Conservation (phyloP, 2,888 invertebrate genomes). For the Pilophorus perplexus region DNA sequence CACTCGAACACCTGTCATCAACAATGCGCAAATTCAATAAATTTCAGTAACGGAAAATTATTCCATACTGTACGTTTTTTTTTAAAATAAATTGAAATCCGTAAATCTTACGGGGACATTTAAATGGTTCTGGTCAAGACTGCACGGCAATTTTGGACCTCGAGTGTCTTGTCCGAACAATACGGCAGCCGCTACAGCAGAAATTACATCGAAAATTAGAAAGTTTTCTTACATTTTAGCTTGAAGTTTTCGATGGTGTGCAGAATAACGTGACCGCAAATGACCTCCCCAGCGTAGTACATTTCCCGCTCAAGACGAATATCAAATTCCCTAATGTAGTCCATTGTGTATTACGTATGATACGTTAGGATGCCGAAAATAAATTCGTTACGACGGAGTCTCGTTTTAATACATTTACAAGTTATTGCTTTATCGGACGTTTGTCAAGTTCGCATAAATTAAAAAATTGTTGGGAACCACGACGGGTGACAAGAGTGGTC, state of each 20-base stretch:
- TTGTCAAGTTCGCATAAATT: too few species aligned
- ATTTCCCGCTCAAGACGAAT: constrained; percentile 71
- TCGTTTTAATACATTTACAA: background rate
- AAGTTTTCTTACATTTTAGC: constrained; percentile 68
- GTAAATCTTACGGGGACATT: too few species aligned
- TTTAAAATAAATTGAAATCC: too few species aligned
- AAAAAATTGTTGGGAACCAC: too few species aligned
- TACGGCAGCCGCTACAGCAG: too few species aligned
- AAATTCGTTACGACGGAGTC: background rate
- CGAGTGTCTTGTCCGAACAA: too few species aligned
- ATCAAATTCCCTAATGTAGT: constrained; percentile 74
- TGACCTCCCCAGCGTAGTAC: constrained; percentile 71
- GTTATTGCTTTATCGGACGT: background rate
- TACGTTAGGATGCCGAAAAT: background rate
- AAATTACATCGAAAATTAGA: too few species aligned
- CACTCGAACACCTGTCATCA: constrained; percentile 62
- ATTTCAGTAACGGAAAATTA: too few species aligned
- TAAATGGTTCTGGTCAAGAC: too few species aligned
- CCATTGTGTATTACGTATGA: constrained; percentile 56
- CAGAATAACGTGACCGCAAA: constrained; percentile 66
- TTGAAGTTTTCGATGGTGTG: constrained; percentile 73
- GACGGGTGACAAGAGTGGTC: too few species aligned
- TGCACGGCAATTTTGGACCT: too few species aligned
- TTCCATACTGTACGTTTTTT: too few species aligned
- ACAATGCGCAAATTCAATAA: background rate